Base-by-base conservation (phyloP, 2,797 vertebrate species). In the Mustela erminea region DNA sequence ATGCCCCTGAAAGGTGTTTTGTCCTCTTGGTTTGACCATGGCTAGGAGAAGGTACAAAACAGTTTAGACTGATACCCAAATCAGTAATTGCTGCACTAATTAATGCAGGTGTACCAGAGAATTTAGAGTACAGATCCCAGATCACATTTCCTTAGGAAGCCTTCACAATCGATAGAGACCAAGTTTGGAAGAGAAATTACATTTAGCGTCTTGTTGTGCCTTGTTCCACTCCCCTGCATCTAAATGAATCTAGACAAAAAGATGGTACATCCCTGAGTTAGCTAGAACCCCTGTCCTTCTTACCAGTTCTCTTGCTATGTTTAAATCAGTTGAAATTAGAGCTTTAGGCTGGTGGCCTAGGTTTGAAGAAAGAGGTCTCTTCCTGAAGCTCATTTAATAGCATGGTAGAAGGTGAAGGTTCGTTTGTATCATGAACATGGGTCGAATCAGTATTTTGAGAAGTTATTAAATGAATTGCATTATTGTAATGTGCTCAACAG, bases 11-110 rank as follows among this genome's bases (percentile, higher is more conserved):
- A 95, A 85, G 52, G 46, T 88, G 5, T 56, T 78, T 54, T 72
- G 6, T 12, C 29, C 9, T 27, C 52, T 94, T 90, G 78, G 9
- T 74, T 92, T 87, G 87, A 60, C 46, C 9, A 49, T 5, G 25
- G 27, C 11, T 78, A n/a, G 5, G 46, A 87, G 29, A 85, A 90
- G 15, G 84, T 62, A 66, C 32, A 64, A 81, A 97, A 49, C 68
- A 80, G 17, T 86, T 70, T 75, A 46, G 89, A 78, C 7, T 78
- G 64, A 62, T 58, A 92, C 38, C 49, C 68, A 32, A 52, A 77
- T 62, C 84, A 35, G 46, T 93, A 70, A 92, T 82, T 78, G 49
- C 54, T 77, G 23, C 13, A 46, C 35, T 96, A 52, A 88, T 96
- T 93, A 95, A 88, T 49, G 58, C 78, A 86, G 56, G 23, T 21